Evolutionary conservation across 2,113 vertebrate genomes (phyloP).

Genomic region (Eurystomus gularis): DNA sequence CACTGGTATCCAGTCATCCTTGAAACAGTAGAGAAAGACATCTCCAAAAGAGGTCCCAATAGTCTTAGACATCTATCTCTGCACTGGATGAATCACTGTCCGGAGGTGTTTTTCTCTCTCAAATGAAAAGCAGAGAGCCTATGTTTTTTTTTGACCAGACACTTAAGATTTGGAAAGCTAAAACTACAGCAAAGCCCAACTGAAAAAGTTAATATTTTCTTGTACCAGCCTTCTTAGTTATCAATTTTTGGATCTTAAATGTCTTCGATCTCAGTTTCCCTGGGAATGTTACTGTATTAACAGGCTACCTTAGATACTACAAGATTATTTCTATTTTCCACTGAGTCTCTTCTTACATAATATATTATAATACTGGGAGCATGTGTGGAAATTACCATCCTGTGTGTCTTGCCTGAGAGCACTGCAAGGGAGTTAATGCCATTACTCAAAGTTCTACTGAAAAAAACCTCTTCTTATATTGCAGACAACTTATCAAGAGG

Average conservation of each 20-base stretch:
- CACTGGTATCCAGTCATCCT: background rate
- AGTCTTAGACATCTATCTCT: background rate
- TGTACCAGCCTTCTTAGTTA: background rate
- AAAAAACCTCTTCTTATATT: background rate
- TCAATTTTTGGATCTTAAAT: background rate
- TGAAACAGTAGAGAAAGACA: background rate
- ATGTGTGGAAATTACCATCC: background rate
- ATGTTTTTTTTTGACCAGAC: background rate
- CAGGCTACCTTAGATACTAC: background rate
- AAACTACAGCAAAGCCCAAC: background rate
- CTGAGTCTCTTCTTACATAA: background rate
- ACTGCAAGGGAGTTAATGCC: slow-evolving; percentile 47
- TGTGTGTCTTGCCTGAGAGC: background rate
- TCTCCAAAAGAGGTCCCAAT: background rate
- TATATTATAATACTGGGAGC: background rate
- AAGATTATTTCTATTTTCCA: slow-evolving; percentile 6
- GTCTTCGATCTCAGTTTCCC: background rate
- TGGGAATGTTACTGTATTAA: background rate
- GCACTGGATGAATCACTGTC: background rate
- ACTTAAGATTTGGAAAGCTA: background rate
- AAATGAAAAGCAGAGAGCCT: background rate
- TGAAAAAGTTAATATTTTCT: background rate
- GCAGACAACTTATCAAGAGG: slow-evolving; percentile 42
- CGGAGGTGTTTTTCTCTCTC: background rate
- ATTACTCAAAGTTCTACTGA: background rate